Evolutionary conservation across 2,888 invertebrate genomes (phyloP), one percentile per base, ranked within the genome.

Genomic region (Melieria picta): DNA sequence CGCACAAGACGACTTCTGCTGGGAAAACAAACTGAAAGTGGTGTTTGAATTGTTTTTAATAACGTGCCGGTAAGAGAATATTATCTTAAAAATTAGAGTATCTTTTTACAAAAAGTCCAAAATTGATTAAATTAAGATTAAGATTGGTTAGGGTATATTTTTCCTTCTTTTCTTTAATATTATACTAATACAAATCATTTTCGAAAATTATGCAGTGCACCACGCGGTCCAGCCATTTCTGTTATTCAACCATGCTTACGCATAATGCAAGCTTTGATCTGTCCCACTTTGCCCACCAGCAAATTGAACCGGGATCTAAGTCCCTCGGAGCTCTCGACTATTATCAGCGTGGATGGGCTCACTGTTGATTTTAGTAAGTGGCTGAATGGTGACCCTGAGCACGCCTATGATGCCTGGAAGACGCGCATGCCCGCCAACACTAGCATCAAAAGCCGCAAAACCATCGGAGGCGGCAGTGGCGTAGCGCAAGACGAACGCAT

Each of bases 181-280:
- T 42, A n/a, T 43, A 30, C 42, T 52, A 4, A 55, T 4, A 62
- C 42, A 5, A 65, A 57, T 48, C n/a, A 45, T 46, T 9, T 4
- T 43, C 30, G 60, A 55, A 42, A 58, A 13, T 60, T n/a, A 42
- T 57, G 46, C 52, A 85, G 85, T 69, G 90, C 91, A 85, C 92
- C 93, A 0, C 92, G 93, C 74, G 95, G 94, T 80, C 94, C 95
- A 0, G 93, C 94, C 66, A 95, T 98, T 0, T 94, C 95, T 73
- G 93, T 98, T 16, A 94, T 97, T 75, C 89, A 98, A 76, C 98
- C 98, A 0, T 98, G 98, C 85, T 88, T 98, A 75, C 93, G 96
- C 78, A 97, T 98, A 78, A 90, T 98, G 85, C 94, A 95, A 80
- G 91, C 92, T 73, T 88, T 96, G 11, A 94, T 97, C 85, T 91